phyloP scores from a whole-genome alignment of 2,797 vertebrate genomes.

The Eidolon dupreanum region DNA sequence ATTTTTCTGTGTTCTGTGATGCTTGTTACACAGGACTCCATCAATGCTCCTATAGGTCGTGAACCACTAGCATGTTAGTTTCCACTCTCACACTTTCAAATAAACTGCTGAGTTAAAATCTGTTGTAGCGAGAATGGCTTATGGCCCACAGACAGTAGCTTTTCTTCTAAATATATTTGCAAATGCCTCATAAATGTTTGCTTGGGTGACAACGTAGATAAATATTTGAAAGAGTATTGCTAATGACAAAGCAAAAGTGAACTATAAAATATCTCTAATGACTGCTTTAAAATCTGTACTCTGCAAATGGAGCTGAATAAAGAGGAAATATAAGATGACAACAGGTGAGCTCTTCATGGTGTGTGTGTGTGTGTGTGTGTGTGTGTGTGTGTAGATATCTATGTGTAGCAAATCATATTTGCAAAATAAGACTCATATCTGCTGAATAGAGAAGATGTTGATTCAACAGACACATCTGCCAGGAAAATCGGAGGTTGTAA shows the following conservation, averaged over 20 bases:
- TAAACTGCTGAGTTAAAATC: conserved; percentile 76
- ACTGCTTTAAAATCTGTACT: conserved; percentile 59
- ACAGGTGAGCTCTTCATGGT: neutral
- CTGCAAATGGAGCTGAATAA: neutral
- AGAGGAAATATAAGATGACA: neutral
- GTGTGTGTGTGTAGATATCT: neutral
- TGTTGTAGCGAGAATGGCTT: conserved; percentile 64
- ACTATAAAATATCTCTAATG: conserved; percentile 66
- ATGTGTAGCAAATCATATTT: conserved; percentile 52
- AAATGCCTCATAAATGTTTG: conserved; percentile 76
- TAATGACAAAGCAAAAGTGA: conserved; percentile 69
- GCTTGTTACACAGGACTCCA: conserved; percentile 21
- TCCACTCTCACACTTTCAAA: conserved; percentile 63
- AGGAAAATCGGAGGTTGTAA: conserved; percentile 54
- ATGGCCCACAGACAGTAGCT: conserved; percentile 68
- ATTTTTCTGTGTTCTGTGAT: neutral
- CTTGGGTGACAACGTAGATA: conserved; percentile 67
- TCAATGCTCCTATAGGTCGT: neutral
- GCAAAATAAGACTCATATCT: conserved; percentile 43
- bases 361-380: neutral
- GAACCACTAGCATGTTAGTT: conserved; percentile 39
- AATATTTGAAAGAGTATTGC: conserved; percentile 77
- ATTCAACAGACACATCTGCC: conserved; percentile 57
- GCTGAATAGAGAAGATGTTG: conserved; percentile 26
- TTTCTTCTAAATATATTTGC: conserved; percentile 77